phyloP scores from a whole-genome alignment of 2,888 invertebrate genomes.

The Chironomus tentans region DNA sequence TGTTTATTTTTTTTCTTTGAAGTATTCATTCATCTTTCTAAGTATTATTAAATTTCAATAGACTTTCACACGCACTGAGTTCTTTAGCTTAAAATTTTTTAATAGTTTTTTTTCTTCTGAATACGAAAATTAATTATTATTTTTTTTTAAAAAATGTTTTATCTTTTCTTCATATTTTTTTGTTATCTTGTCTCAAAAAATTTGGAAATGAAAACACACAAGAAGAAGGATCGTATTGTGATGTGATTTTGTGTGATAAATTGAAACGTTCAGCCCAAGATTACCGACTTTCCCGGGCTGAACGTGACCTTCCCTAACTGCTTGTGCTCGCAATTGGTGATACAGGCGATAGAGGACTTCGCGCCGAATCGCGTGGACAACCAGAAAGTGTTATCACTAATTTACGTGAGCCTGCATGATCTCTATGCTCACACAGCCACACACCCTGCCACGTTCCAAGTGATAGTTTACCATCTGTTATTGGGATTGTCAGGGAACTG shows the following conservation, averaged over 20 bases:
- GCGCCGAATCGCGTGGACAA: slow-evolving; percentile 75
- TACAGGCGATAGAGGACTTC: slow-evolving; percentile 78
- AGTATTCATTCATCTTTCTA: not conserved
- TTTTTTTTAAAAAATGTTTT: too few species aligned
- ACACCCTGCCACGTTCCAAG: slow-evolving; percentile 97
- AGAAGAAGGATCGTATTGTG: not conserved
- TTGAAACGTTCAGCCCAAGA: slow-evolving; percentile 20
- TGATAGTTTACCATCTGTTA: slow-evolving; percentile 90
- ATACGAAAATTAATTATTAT: not conserved
- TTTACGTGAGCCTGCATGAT: slow-evolving; percentile 90
- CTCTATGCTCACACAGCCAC: slow-evolving; percentile 96
- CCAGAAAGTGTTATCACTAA: slow-evolving; percentile 82
- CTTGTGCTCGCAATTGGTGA: slow-evolving; percentile 81
- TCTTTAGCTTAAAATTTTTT: not conserved
- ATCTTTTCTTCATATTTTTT: too few species aligned
- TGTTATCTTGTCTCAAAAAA: not conserved
- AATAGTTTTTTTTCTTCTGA: not conserved
- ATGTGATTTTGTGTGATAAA: not conserved
- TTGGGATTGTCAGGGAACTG: slow-evolving; percentile 89
- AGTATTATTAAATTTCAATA: not conserved
- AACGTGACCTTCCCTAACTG: slow-evolving; percentile 73
- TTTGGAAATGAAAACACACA: not conserved
- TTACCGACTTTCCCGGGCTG: slow-evolving; percentile 47
- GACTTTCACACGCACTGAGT: not conserved
- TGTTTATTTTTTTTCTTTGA: not conserved